phyloP scores from a whole-genome alignment of 2,888 invertebrate species.

The Cerastoderma edule region DNA sequence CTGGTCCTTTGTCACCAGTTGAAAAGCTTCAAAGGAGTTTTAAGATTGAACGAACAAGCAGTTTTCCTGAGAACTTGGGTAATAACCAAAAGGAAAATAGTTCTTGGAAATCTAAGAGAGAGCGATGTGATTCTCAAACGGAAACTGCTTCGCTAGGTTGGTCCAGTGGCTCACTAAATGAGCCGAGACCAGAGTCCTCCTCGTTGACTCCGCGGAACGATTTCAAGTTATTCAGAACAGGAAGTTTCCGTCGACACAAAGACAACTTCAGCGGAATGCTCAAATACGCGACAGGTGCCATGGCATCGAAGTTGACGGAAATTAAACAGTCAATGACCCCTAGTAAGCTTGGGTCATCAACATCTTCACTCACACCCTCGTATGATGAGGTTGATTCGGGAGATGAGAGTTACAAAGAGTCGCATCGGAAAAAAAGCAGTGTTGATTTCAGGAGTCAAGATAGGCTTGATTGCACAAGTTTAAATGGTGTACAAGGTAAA shows the following conservation, averaged over 20 bases:
- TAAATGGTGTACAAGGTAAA: slow-evolving; percentile 43
- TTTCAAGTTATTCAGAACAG: slow-evolving; percentile 54
- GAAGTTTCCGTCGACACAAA: slow-evolving; percentile 68
- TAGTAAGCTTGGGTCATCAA: slow-evolving; percentile 71
- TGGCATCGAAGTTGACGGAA: slow-evolving; percentile 78
- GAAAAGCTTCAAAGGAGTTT: slow-evolving; percentile 64
- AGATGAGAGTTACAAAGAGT: slow-evolving; percentile 57
- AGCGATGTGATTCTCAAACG: slow-evolving; percentile 29
- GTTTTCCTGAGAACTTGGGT: slow-evolving; percentile 70
- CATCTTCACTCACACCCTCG: slow-evolving; percentile 68
- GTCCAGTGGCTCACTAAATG: slow-evolving; percentile 65
- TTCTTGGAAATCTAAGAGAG: slow-evolving; percentile 22
- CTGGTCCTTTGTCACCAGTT: slow-evolving; percentile 34
- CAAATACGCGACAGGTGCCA: slow-evolving; percentile 73
- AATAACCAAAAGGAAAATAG: slow-evolving; percentile 29
- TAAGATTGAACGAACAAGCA: slow-evolving; percentile 71
- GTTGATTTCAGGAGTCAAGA: slow-evolving; percentile 63
- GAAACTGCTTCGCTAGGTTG: slow-evolving; percentile 40
- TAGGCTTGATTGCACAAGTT: slow-evolving; percentile 51
- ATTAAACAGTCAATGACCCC: slow-evolving; percentile 81
- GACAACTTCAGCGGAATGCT: slow-evolving; percentile 76
- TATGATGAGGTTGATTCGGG: slow-evolving; percentile 70
- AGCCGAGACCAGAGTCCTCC: slow-evolving; percentile 44
- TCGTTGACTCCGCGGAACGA: slow-evolving; percentile 39
- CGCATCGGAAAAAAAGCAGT: slow-evolving; percentile 47